Conservation (phyloP, 2,113 vertebrate species). For the Coryphaenoides rupestris region DNA sequence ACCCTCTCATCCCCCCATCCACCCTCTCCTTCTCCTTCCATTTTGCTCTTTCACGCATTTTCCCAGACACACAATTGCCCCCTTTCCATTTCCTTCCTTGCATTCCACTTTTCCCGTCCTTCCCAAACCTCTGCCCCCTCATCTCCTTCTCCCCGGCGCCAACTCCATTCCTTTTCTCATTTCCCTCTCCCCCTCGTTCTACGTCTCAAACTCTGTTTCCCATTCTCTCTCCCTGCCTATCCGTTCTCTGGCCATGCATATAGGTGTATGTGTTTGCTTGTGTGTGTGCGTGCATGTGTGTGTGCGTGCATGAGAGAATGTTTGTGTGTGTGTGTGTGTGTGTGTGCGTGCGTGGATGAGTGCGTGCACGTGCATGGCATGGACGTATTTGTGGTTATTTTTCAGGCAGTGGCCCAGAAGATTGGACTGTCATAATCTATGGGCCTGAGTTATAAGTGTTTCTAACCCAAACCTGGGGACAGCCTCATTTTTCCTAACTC, state of each 20-base stretch:
- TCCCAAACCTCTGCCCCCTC: conserved; percentile 36
- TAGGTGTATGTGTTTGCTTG: background rate
- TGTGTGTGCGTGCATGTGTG: background rate
- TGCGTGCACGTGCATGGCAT: conserved; percentile 47
- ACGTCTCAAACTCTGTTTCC: background rate
- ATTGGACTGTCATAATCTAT: conserved; percentile 80
- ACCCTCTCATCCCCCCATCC: conserved; percentile 37
- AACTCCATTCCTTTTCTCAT: conserved; percentile 51
- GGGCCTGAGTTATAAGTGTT: conserved; percentile 77
- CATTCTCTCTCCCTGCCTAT: background rate
- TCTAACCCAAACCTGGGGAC: conserved; percentile 66
- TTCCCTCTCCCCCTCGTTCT: background rate
- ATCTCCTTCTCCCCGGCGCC: conserved; percentile 38
- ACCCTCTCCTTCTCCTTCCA: conserved; percentile 3
- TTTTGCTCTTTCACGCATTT: conserved; percentile 29
- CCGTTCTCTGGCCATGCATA: background rate
- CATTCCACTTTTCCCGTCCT: conserved; percentile 36
- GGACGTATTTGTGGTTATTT: conserved; percentile 68
- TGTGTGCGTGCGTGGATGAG: conserved; percentile 14
- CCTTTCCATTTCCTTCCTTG: conserved; percentile 49
- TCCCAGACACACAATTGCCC: conserved; percentile 13
- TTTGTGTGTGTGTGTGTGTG: background rate
- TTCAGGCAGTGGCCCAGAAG: conserved; percentile 71
- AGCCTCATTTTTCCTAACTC: conserved; percentile 46
- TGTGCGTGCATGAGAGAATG: background rate